Base-by-base conservation (phyloP, 2,797 vertebrate genomes). In the Ptychadena robeensis region DNA sequence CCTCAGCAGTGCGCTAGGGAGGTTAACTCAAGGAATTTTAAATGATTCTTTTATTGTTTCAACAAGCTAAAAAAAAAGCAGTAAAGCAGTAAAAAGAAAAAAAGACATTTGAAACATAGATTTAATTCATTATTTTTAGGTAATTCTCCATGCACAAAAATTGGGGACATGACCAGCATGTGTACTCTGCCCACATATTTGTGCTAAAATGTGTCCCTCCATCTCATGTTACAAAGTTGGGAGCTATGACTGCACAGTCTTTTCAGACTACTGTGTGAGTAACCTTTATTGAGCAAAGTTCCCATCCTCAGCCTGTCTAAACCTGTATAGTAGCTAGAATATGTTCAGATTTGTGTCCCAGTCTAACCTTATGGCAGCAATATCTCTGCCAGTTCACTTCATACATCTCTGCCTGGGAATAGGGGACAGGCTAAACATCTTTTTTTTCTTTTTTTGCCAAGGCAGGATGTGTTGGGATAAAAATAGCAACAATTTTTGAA, bases 401-500 rank as follows among this genome's bases (percentile, higher is more conserved):
- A 84, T 0, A 0, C 79, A 86, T 65, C 37, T 14, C 48, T 77
- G 84, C 14, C 1, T 35, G 83, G 81, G 82, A 88, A 85, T 34
- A 4, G n/a, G n/a, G n/a, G 28, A 88, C 8, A 31, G 85, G 82
- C 82, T n/a, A 82, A 27, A 76, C 89, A 71, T 86, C 68, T 85
- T 65, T 57, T 3, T 30, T n/a, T 73, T 40, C 30, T 61, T 73
- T 38, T 87, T 85, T 86, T 83, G 83, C 80, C 74, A 70, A 88
- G 37, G 80, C 86, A 86, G 65, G 10, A 84, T 85, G 2, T 2
- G 85, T 87, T 74, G 82, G 27, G 88, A 87, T 91, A 93, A 94
- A 93, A 91, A 93, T 92, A 94, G 93, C 88, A 18, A 11, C 85
- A 86, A 64, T 86, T n/a, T 81, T 88, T 77, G 37, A 82, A 86